Evolutionary conservation across 2,797 vertebrate species (phyloP), one percentile per base, ranked within the genome.

Genomic region (Eupleurogrammus muticus): DNA sequence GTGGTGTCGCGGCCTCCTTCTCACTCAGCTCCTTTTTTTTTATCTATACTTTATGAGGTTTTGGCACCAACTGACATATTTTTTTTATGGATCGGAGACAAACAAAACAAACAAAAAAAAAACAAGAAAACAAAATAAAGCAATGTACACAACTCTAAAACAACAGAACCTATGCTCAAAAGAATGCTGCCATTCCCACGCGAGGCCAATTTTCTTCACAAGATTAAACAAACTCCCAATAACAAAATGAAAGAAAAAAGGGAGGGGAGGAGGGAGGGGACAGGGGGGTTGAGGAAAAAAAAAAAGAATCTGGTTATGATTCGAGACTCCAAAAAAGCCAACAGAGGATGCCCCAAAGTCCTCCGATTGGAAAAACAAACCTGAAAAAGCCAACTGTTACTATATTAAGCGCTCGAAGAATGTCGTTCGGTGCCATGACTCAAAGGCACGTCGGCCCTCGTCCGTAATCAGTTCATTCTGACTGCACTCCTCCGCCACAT

Each of bases 381-480:
- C 77, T 79, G 73, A 77, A 84, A 91, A 91, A 88, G 73, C 83
- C 78, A 83, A 91, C 84, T 86, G 93, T 92, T 94, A 87, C 94
- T 94, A 95, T 95, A 94, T 94, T 94, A 93, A 93, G 89, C 65
- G 75, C 76, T 74, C 84, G 70, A 94, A 92, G 92, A 94, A 95
- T 94, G 92, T 79, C 32, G 77, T 82, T 92, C 60, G 80, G 87
- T 92, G 93, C 91, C 91, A 92, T 91, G 92, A 90, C 90, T 94
- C 87, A 92, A 92, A 92, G 91, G 91, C 90, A 89, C 73, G 87
- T 79, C 73, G 91, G 87, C 85, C 82, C 88, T 85, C 78, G 38
- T 88, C 86, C 89, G 89, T 94, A 94, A 94, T 95, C 94, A 94
- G 88, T 93, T 92, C 91, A 90, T 93, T 94, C 92, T 94, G 93